A percentile compares a stretch with the other conserved stretches of the same genome.
Evolutionary conservation across 2,797 vertebrate species (phyloP).

Genomic region (Margarornis squamiger): DNA sequence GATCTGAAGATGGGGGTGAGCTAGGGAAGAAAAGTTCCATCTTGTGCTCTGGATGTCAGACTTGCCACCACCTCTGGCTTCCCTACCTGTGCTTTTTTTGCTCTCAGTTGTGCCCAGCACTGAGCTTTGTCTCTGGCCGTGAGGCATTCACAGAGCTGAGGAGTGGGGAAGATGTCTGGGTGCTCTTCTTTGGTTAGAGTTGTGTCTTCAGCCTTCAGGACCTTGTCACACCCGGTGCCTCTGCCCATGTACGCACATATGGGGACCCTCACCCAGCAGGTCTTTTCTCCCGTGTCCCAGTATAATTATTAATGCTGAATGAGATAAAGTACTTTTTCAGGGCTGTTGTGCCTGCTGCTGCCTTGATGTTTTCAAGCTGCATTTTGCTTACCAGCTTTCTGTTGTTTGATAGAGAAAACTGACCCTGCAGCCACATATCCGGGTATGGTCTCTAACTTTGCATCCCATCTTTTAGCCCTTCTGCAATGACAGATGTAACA

Average conservation of each 20-base stretch:
- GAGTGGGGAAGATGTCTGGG: fast-evolving
- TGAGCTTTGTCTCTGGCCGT: background rate
- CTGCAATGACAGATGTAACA: background rate
- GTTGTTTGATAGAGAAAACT: background rate
- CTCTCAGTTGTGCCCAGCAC: background rate
- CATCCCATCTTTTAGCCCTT: background rate
- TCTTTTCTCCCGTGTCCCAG: background rate
- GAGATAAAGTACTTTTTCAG: background rate
- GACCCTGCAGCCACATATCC: background rate
- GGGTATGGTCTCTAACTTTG: background rate
- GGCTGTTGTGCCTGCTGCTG: background rate
- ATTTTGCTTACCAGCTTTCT: background rate
- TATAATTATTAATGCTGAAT: background rate
- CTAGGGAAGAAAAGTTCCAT: background rate
- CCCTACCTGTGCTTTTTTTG: background rate
- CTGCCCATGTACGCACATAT: background rate
- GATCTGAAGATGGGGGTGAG: background rate
- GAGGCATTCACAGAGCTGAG: background rate
- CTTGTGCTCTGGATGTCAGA: background rate
- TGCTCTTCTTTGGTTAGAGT: background rate
- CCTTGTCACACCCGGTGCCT: too few relatives aligned
- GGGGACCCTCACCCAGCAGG: background rate
- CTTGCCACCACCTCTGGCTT: background rate
- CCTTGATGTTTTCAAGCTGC: background rate
- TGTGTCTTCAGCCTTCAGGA: background rate